These are phyloP conservation scores for Drosophila sordidula DNA, from an alignment of 2,888 invertebrate genomes.

Conservation along the genomic window DNA sequence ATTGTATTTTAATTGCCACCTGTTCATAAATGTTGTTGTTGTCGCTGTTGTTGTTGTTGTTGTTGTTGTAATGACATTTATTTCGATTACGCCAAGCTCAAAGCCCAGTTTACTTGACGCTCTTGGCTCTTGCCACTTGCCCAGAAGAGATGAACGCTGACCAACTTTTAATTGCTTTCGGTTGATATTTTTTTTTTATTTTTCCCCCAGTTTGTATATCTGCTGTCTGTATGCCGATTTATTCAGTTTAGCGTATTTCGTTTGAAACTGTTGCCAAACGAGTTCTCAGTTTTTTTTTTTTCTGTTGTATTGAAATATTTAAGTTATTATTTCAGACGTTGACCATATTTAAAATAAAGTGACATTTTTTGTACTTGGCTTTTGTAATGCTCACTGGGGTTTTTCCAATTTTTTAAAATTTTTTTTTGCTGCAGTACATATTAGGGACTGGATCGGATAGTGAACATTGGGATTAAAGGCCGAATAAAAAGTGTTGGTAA, in stretches of 20 bases:
- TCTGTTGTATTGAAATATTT: constrained; percentile 10
- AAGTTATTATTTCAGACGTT: constrained; percentile 10
- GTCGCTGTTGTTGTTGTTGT: constrained; percentile 13
- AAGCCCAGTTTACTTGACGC: constrained; percentile 22
- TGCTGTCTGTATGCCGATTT: constrained; percentile 1
- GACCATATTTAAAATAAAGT: constrained; percentile 13
- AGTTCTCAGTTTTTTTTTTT: constrained; percentile 25
- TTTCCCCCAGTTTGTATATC: not conserved
- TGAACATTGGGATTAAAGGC: too few species aligned
- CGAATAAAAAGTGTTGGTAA: too few species aligned
- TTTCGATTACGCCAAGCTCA: constrained; percentile 40
- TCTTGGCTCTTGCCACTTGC: constrained; percentile 18
- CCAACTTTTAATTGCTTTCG: constrained; percentile 54
- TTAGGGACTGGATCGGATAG: too few species aligned
- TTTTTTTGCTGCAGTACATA: too few species aligned
- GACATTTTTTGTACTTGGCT: constrained; percentile 4
- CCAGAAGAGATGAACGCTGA: constrained; percentile 35
- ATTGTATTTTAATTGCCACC: constrained; percentile 61
- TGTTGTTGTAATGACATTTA: constrained; percentile 47
- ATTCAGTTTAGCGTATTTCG: constrained; percentile 3
- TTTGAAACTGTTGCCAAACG: constrained; percentile 36
- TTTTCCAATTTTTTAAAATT: not conserved
- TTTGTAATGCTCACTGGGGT: not conserved
- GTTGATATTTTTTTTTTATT: constrained; percentile 14
- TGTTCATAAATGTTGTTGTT: constrained; percentile 34